Conservation (phyloP, 2,113 vertebrate genomes). For the Panurus biarmicus region DNA sequence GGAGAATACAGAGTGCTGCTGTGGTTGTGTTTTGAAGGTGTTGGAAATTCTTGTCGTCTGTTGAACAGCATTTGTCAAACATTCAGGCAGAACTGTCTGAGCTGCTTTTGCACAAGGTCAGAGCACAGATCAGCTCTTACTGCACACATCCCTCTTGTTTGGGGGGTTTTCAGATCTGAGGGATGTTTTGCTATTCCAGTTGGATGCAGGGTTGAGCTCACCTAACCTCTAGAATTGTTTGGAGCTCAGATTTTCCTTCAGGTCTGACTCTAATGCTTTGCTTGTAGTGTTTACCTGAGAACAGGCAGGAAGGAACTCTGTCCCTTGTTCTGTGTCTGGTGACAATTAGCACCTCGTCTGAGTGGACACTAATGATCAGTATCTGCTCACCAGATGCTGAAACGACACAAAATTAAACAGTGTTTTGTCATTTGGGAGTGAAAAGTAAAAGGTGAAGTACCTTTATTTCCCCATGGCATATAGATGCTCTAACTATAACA, state of each 20-base stretch:
- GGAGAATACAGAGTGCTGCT: not conserved
- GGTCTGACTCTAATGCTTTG: not conserved
- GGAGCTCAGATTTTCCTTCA: not conserved
- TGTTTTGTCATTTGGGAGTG: not conserved
- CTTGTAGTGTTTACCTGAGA: not conserved
- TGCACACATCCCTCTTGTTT: not conserved
- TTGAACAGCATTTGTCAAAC: not conserved
- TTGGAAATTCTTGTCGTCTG: not conserved
- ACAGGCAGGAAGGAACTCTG: not conserved
- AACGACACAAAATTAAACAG: not conserved
- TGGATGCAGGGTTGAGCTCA: not conserved
- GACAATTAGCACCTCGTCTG: not conserved
- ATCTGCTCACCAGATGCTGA: not conserved
- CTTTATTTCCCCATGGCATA: not conserved
- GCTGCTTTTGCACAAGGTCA: not conserved
- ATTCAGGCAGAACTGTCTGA: not conserved
- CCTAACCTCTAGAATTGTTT: not conserved
- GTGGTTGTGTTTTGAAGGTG: not conserved
- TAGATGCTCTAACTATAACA: not conserved
- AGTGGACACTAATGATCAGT: rapidly evolving
- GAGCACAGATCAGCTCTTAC: not conserved
- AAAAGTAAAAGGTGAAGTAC: not conserved
- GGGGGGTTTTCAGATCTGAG: not conserved
- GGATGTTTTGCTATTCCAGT: not conserved
- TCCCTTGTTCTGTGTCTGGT: not conserved